Evolutionary conservation across 2,113 vertebrate genomes (phyloP), one percentile per base, ranked within the genome.

Genomic region (Clarias gariepinus): DNA sequence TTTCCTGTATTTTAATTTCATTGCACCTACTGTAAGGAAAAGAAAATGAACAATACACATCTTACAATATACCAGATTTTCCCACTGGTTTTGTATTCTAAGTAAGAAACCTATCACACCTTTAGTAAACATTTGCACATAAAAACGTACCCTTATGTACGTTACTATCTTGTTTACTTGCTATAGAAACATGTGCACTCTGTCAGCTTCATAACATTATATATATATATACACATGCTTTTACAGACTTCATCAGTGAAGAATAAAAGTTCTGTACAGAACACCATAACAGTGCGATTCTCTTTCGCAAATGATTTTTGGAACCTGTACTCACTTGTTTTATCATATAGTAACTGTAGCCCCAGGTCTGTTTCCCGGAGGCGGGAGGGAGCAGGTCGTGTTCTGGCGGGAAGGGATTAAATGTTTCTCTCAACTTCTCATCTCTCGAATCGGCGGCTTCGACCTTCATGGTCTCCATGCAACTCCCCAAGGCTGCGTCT

Each of bases 261-360:
- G n/a, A n/a, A n/a, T n/a, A n/a, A n/a, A n/a, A 3, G 23, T 64
- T 64, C 9, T 28, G 0, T 69, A 6, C 33, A 18, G 61, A 63
- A 63, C 23, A 11, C 25, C 4, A n/a, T 30, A 66, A 66, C 64
- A 30, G 68, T 19, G 68, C 0, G 66, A 30, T 69, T 64, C 25
- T 64, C 10, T 28, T 28, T n/a, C 25, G 11, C 68, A 0, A 69
- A 69, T 73, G 21, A 52, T 41, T 41, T 73, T 18, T 81, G 18
- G 9, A 41, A 41, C 4, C 8, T 81, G 80, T 15, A 93, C 95
- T 92, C 92, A 93, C 95, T 94, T 93, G 91, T 84, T 94, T 92
- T 86, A 94, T 93, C 19, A 94, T 92, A 88, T 96, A 95, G 88
- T 94, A 96, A 87, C 92, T 95, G 87, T 96, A 96, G 76, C 86